Percentiles rank a stretch among this genome's conserved stretches.
phyloP scores from a whole-genome alignment of 2,888 invertebrate genomes.

The Pilophorus perplexus region DNA sequence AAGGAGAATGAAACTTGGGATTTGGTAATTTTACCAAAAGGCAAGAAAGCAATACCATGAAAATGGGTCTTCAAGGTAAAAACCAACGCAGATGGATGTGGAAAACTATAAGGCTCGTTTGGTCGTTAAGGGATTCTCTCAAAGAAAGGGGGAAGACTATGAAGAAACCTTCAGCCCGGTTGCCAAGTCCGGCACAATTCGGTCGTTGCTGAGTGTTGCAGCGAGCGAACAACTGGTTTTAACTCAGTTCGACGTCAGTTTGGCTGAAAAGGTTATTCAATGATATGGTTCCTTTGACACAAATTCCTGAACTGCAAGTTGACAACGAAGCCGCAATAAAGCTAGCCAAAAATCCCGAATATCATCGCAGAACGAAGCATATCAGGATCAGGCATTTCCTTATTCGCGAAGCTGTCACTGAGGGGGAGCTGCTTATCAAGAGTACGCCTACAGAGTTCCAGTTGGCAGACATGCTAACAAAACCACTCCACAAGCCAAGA shows the following conservation, averaged over 20 bases:
- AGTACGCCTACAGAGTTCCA: no score
- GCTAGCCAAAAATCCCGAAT: slow-evolving; percentile 50
- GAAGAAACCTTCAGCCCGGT: slow-evolving; percentile 15
- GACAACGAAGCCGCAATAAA: slow-evolving; percentile 50
- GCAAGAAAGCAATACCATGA: background rate
- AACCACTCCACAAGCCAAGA: no score
- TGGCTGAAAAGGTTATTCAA: slow-evolving; percentile 47
- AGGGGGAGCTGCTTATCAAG: no score
- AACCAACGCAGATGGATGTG: background rate
- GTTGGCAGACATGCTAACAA: no score
- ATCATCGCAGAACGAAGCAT: slow-evolving; percentile 49
- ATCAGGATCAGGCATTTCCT: no score
- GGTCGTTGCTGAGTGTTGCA: background rate
- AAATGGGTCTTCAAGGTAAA: slow-evolving; percentile 14
- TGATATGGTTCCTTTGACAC: slow-evolving; percentile 46
- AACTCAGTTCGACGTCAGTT: slow-evolving; percentile 13
- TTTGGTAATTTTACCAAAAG: slow-evolving; percentile 1
- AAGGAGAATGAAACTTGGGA: slow-evolving; percentile 7
- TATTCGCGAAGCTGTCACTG: no score
- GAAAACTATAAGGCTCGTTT: slow-evolving; percentile 15
- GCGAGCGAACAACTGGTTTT: background rate
- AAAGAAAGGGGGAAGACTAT: slow-evolving; percentile 7
- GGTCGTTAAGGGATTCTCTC: slow-evolving; percentile 9
- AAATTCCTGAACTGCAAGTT: slow-evolving; percentile 48
- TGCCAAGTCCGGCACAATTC: background rate